phyloP scores from a whole-genome alignment of 2,888 invertebrate species.

The Acrocyrtus sp. region DNA sequence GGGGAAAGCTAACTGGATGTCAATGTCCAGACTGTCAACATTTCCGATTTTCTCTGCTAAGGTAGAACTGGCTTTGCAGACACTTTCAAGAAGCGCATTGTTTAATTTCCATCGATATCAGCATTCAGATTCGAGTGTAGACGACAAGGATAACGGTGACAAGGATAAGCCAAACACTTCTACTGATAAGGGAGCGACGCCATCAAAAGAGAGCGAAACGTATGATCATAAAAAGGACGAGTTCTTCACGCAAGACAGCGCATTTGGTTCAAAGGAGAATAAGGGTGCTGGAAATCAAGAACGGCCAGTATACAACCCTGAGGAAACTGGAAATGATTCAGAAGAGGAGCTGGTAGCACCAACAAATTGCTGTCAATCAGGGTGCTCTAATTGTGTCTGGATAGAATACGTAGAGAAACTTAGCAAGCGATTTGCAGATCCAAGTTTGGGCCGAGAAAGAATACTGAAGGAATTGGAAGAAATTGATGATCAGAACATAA shows the following conservation, averaged over 20 bases:
- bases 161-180: not conserved
- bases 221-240: slow-evolving; percentile 22
- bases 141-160: not conserved
- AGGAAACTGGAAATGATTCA: not conserved
- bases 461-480: slow-evolving; percentile 73
- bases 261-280: slow-evolving; percentile 52
- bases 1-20: no score
- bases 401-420: slow-evolving; percentile 87
- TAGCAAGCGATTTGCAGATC: slow-evolving; percentile 72
- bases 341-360: slow-evolving; percentile 68
- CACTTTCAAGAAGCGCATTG: no score
- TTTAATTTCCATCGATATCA: no score
- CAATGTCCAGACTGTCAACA: no score
- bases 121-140: no score
- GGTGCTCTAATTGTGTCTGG: slow-evolving; percentile 94
- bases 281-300: slow-evolving; percentile 49
- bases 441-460: slow-evolving; percentile 74
- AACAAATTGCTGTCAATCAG: slow-evolving; percentile 89
- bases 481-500: slow-evolving; percentile 83
- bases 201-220: not conserved
- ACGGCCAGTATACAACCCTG: slow-evolving; percentile 44
- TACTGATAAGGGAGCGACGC: not conserved
- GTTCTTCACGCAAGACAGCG: slow-evolving; percentile 36
- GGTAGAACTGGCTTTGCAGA: no score
- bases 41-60: no score